phyloP scores from a whole-genome alignment of 2,888 invertebrate species.

The Serrognathus titanus region DNA sequence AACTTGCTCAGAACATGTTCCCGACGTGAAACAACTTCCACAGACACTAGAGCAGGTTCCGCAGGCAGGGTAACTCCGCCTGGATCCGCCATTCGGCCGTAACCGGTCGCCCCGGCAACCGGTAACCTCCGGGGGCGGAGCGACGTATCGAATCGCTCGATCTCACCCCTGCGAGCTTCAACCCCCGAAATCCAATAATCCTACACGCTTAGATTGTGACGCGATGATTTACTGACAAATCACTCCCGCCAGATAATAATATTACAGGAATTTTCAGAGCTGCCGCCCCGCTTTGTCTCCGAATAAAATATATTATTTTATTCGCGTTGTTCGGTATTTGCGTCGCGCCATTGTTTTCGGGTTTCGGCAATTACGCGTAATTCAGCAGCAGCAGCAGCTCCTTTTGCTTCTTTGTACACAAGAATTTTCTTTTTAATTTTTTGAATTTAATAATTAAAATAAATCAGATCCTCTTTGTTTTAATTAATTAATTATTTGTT shows the following conservation, averaged over 20 bases:
- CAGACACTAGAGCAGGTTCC: constrained; percentile 15
- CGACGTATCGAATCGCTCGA: constrained; percentile 34
- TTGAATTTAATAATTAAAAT: no score
- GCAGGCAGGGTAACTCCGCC: constrained; percentile 22
- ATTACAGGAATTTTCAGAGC: constrained; percentile 28
- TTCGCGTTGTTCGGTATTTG: no score
- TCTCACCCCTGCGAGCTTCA: constrained; percentile 14
- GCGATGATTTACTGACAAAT: constrained; percentile 45
- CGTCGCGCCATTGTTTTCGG: no score
- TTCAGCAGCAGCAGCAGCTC: no score
- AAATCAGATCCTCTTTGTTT: no score
- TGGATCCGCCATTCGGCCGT: constrained; percentile 41
- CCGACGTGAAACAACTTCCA: constrained; percentile 21
- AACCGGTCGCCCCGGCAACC: constrained; percentile 38
- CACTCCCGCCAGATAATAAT: constrained; percentile 42
- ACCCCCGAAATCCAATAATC: constrained; percentile 46
- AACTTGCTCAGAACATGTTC: constrained; percentile 24
- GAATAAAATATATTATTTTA: constrained; percentile 21
- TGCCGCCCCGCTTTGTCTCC: constrained; percentile 3
- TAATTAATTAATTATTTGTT: no score
- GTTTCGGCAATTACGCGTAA: no score
- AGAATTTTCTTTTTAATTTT: no score
- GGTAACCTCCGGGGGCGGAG: constrained; percentile 40
- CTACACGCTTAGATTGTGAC: constrained; percentile 45
- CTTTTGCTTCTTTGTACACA: no score